Evolutionary conservation across 2,797 vertebrate species (phyloP).

Genomic region (Mareca strepera): DNA sequence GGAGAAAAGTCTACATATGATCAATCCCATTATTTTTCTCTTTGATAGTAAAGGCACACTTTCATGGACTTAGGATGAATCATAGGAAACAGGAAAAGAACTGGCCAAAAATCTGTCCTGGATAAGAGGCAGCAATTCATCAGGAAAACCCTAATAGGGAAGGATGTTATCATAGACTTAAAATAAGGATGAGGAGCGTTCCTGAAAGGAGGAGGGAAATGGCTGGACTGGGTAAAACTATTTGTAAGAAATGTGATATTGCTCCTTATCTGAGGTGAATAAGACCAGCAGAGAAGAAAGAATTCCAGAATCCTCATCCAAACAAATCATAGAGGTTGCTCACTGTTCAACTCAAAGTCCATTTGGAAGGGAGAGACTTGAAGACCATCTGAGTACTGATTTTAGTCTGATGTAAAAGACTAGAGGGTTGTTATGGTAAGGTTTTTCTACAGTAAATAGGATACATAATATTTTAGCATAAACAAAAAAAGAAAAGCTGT

Average conservation of each 20-base stretch:
- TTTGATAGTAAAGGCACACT: background rate
- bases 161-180: background rate
- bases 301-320: background rate
- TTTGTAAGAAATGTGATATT: background rate
- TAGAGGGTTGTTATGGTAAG: background rate
- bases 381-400: background rate
- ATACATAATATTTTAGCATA: background rate
- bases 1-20: background rate
- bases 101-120: background rate
- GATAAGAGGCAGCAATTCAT: background rate
- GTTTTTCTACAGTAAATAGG: background rate
- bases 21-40: background rate
- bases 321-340: background rate
- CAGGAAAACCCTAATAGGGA: background rate
- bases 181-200: background rate
- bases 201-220: background rate
- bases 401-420: background rate
- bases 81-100: background rate
- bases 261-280: background rate
- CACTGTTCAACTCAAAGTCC: background rate
- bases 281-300: background rate
- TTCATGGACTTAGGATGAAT: background rate
- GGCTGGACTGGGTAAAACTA: background rate
- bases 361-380: background rate
- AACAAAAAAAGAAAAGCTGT: background rate